A percentile compares a stretch with the other conserved stretches of the same genome.
phyloP scores from a whole-genome alignment of 2,113 vertebrate species.

The Chamaea fasciata region DNA sequence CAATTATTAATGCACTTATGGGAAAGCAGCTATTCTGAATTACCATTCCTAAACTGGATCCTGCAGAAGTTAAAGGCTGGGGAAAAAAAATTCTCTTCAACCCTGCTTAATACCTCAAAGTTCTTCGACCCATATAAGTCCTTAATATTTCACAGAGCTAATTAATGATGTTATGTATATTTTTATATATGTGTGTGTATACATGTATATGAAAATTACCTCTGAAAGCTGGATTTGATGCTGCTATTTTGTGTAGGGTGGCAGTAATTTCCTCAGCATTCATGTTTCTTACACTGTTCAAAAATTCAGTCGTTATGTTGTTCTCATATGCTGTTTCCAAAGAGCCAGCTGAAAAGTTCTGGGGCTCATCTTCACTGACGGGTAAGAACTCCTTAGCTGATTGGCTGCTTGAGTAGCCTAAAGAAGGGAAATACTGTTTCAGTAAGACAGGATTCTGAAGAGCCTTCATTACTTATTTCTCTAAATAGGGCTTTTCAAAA shows the following conservation, averaged over 20 bases:
- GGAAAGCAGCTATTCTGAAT: background rate
- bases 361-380: background rate
- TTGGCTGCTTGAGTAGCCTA: background rate
- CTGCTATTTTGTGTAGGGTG: conserved; percentile 46
- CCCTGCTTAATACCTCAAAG: background rate
- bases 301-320: conserved; percentile 12
- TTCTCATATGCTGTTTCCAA: background rate
- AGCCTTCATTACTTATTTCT: background rate
- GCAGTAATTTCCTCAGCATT: conserved; percentile 43
- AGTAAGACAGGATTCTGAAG: background rate
- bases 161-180: background rate
- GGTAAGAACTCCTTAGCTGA: background rate
- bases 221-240: conserved; percentile 61
- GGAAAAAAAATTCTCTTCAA: background rate
- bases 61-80: background rate
- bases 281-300: conserved; percentile 59
- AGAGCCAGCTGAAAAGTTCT: background rate
- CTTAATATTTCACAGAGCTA: background rate
- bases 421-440: background rate
- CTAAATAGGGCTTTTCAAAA: background rate
- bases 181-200: background rate
- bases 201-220: background rate
- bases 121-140: background rate
- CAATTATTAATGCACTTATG: background rate
- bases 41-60: background rate